phyloP scores from a whole-genome alignment of 2,797 vertebrate species.

The Neostethus bicornis region DNA sequence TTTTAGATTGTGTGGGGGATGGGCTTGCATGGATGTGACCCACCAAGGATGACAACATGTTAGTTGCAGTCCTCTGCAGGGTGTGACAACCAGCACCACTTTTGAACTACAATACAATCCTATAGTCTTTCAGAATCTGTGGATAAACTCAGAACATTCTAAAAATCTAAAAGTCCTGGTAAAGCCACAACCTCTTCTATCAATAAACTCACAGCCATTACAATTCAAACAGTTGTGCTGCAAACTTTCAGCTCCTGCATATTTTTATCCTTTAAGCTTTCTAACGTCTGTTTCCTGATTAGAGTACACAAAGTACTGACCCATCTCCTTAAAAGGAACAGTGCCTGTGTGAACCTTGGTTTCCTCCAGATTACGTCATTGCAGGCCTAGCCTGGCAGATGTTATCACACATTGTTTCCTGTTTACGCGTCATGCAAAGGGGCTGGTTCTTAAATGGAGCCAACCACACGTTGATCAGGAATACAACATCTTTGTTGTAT shows the following conservation, averaged over 20 bases:
- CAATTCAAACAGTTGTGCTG: conserved; percentile 27
- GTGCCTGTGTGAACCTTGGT: conserved; percentile 33
- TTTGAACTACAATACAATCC: no score
- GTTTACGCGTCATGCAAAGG: conserved; percentile 68
- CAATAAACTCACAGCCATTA: no score
- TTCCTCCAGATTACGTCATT: conserved; percentile 70
- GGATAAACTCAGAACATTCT: no score
- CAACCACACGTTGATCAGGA: no score
- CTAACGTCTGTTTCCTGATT: conserved; percentile 32
- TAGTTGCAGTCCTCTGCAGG: no score
- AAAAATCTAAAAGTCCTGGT: no score
- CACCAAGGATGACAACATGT: no score
- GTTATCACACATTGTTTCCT: conserved; percentile 78
- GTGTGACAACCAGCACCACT: no score
- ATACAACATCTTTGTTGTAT: no score
- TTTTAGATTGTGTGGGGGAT: conserved; percentile 53
- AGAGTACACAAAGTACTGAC: conserved; percentile 18
- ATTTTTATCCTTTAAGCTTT: conserved; percentile 37
- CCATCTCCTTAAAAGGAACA: conserved; percentile 73
- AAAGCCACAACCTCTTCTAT: no score
- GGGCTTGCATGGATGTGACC: conserved; percentile 21
- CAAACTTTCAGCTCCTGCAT: conserved; percentile 5
- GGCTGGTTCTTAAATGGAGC: conserved; percentile 33
- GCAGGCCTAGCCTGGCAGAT: conserved; percentile 58
- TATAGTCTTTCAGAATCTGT: no score